Base-by-base conservation (phyloP, 2,797 vertebrate species). In the Oreortyx pictus region DNA sequence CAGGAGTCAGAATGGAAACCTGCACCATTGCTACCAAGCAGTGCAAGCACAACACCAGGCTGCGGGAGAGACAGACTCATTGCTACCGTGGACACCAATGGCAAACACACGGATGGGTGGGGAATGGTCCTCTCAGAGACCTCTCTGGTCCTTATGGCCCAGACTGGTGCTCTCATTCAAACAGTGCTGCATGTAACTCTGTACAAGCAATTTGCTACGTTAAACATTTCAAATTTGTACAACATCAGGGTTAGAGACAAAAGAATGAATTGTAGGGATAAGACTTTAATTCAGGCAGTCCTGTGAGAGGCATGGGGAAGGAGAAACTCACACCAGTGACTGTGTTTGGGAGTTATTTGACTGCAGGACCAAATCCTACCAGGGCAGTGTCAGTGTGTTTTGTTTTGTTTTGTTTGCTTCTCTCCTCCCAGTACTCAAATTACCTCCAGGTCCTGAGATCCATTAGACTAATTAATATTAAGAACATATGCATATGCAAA, bases 401-500 rank as follows among this genome's bases (percentile, higher is more conserved):
- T 71, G 70, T 60, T 95, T 84, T 96, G 92, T 94, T 95, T 95
- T 91, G 82, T 92, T 75, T 92, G 74, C 91, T 93, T 92, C 88
- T 84, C 88, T 88, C 91, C 91, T 91, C 93, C 93, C 80, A 82
- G 84, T 65, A 88, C 79, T 94, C 95, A 96, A 93, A 97, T 96
- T 96, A 96, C 96, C 95, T 95, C 60, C 76, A 92, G 91, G 86
- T 94, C 81, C 93, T 95, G 89, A 97, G 92, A 95, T 93, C 94
- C 96, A 97, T 97, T 97, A 96, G 94, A 90, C 94, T 97, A 98
- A 97, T 98, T 97, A 97, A 97, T 97, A 97, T 97, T 97, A 97
- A 97, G 97, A 97, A 97, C 96, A 97, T 97, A 97, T 97, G 97
- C 96, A 97, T 97, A 97, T 97, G 97, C 95, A 98, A 97, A 98